Conservation (phyloP, 2,888 invertebrate genomes). For the Drosophila mercatorum region DNA sequence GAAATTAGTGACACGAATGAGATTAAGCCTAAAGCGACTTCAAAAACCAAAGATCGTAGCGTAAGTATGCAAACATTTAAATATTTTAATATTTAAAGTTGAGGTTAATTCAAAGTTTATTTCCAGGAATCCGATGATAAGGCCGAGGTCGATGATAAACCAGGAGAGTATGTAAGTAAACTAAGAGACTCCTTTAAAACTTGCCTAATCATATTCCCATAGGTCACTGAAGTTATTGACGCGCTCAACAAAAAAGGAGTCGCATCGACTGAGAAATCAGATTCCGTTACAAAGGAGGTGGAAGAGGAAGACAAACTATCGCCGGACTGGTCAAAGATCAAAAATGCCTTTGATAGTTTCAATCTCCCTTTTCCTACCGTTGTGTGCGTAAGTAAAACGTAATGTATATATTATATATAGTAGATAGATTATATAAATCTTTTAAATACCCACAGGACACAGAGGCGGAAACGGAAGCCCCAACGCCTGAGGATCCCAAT, state of each 20-base stretch:
- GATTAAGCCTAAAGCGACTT: background rate
- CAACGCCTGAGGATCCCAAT: slow-evolving; percentile 8
- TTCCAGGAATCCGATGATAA: too few species aligned
- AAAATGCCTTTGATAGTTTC: background rate
- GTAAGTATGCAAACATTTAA: background rate
- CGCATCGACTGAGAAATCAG: background rate
- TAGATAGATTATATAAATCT: background rate
- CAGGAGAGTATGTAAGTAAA: background rate
- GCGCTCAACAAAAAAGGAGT: background rate
- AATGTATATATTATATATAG: background rate
- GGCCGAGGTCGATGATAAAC: background rate
- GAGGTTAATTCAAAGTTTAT: background rate
- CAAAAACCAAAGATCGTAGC: too few species aligned
- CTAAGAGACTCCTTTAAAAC: background rate
- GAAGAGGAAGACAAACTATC: background rate
- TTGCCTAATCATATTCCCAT: background rate
- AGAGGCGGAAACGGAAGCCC: background rate
- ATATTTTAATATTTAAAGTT: too few species aligned
- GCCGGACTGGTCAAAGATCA: background rate
- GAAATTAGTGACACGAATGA: background rate
- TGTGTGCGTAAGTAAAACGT: background rate
- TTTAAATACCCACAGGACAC: background rate
- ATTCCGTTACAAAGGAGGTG: background rate
- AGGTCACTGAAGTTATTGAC: background rate
- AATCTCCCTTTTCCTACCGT: background rate